A percentile compares a stretch with the other conserved stretches of the same genome.
phyloP scores from a whole-genome alignment of 1,140 invertebrate genomes.

The Drosophila pandora region DNA sequence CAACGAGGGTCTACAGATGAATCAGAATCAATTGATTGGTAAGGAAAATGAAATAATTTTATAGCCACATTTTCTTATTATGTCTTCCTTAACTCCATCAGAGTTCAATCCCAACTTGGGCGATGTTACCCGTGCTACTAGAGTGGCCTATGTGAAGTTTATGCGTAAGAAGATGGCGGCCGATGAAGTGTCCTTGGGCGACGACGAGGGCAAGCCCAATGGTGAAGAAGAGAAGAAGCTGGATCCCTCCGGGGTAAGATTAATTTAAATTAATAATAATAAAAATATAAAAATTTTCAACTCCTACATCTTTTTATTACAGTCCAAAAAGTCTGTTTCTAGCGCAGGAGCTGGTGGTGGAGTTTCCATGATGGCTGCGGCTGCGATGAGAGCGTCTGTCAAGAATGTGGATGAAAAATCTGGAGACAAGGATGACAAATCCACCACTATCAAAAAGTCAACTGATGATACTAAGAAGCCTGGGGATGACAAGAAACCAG shows the following conservation, averaged over 20 bases:
- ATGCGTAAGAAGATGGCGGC: constrained; percentile 87
- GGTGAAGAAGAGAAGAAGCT: constrained; percentile 41
- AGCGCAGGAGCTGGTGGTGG: constrained; percentile 14
- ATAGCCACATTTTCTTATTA: neutral
- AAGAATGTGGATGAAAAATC: constrained; percentile 64
- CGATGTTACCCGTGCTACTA: constrained; percentile 89
- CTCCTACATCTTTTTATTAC: neutral
- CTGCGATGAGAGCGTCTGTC: constrained; percentile 59
- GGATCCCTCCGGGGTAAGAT: constrained; percentile 48
- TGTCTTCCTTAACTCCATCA: constrained; percentile 42
- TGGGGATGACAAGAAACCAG: constrained; percentile 44
- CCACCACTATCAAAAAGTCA: constrained; percentile 37
- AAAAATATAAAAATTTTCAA: neutral
- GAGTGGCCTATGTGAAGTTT: constrained; percentile 93
- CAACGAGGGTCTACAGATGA: constrained; percentile 83
- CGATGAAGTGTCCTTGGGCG: constrained; percentile 67
- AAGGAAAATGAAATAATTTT: constrained; percentile 5
- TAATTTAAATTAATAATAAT: neutral
- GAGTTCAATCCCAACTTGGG: constrained; percentile 92
- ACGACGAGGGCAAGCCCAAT: constrained; percentile 29
- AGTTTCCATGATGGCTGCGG: constrained; percentile 56
- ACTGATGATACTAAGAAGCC: constrained; percentile 45
- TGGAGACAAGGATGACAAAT: constrained; percentile 19
- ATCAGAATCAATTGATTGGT: constrained; percentile 85
- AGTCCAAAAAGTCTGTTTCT: constrained; percentile 48